A percentile compares a stretch with the other conserved stretches of the same genome.
These are phyloP conservation scores for Dyspetes luteomarginatus DNA, from an alignment of 2,888 invertebrate genomes.

Conservation along the genomic window DNA sequence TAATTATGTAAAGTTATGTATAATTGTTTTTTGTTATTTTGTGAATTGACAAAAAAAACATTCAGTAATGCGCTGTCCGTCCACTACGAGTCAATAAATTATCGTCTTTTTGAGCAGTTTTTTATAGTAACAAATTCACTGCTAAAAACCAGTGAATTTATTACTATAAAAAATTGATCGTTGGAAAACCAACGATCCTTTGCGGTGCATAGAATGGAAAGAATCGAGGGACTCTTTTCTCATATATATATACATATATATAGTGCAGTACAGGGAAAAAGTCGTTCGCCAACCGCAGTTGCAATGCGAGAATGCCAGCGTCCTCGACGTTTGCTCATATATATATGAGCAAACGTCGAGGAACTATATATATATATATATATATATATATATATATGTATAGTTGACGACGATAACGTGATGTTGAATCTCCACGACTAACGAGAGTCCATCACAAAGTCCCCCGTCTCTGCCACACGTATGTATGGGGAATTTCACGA, in stretches of 20 bases:
- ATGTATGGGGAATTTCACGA: background rate
- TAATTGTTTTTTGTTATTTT: too few relatives aligned
- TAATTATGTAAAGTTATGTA: too few relatives aligned
- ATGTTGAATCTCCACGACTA: constrained; percentile 2
- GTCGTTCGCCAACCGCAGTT: constrained; percentile 8
- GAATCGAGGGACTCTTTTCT: background rate
- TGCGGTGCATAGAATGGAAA: background rate
- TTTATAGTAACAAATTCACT: background rate
- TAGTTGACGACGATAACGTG: background rate
- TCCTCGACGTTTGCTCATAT: constrained; percentile 25
- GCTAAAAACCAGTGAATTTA: too few relatives aligned
- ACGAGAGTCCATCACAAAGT: constrained; percentile 18
- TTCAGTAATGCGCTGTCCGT: too few relatives aligned
- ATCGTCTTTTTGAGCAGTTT: too few relatives aligned
- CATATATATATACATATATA: too few relatives aligned
- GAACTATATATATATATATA: too few relatives aligned
- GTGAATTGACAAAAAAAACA: too few relatives aligned
- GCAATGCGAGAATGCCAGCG: constrained; percentile 22
- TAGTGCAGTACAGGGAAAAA: background rate
- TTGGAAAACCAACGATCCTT: background rate
- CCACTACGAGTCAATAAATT: too few relatives aligned
- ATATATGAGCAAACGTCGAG: too few relatives aligned
- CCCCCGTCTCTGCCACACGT: background rate
- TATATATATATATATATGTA: too few relatives aligned
- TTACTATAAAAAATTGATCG: too few relatives aligned